phyloP scores from a whole-genome alignment of 2,888 invertebrate species.

The Dorcus hopei region DNA sequence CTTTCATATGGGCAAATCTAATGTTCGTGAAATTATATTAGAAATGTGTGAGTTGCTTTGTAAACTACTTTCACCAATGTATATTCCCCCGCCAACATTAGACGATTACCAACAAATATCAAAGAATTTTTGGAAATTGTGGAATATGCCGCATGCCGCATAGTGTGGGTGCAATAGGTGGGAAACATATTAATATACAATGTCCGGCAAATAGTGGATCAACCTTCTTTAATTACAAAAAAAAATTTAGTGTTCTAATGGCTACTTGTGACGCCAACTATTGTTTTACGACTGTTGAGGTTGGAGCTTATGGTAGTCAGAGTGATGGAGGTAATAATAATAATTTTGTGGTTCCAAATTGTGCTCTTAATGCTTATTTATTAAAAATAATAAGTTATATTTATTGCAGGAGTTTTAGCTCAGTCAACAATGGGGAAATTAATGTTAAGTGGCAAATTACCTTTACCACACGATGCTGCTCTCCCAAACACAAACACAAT shows the following conservation, averaged over 20 bases:
- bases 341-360: too few relatives aligned
- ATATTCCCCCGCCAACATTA: not conserved
- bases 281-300: too few relatives aligned
- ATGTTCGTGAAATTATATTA: constrained; percentile 2
- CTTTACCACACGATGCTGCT: constrained; percentile 3
- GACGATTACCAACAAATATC: constrained; percentile 5
- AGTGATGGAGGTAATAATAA: too few relatives aligned
- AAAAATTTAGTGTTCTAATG: constrained; percentile 1
- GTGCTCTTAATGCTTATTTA: too few relatives aligned
- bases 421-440: not conserved
- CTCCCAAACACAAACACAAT: constrained; percentile 2
- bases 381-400: not conserved
- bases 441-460: not conserved
- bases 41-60: constrained; percentile 6
- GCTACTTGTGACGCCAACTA: too few relatives aligned
- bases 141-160: constrained; percentile 23
- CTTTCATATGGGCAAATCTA: constrained; percentile 9
- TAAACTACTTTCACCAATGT: constrained; percentile 2
- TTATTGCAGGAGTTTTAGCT: not conserved
- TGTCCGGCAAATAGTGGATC: constrained; percentile 6
- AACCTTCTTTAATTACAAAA: constrained; percentile 5
- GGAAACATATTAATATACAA: constrained; percentile 7
- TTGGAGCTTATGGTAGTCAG: too few relatives aligned
- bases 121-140: constrained; percentile 6
- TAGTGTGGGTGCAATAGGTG: constrained; percentile 21